phyloP scores from a whole-genome alignment of 2,797 vertebrate species.

The Acridotheres tristis region DNA sequence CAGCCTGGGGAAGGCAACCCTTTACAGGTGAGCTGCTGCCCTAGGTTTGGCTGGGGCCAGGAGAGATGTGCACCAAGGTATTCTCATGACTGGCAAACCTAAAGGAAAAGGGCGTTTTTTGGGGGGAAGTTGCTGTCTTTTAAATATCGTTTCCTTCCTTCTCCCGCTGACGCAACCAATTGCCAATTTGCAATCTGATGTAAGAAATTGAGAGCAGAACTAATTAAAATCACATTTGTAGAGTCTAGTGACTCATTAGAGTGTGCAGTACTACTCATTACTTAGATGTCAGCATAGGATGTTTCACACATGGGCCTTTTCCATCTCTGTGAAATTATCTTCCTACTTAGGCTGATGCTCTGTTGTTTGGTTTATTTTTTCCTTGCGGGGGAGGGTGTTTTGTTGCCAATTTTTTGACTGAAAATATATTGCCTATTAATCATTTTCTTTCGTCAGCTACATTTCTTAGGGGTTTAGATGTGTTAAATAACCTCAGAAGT shows the following conservation, averaged over 20 bases:
- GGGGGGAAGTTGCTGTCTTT: background rate
- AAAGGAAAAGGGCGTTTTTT: background rate
- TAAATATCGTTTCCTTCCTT: background rate
- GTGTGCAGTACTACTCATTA: background rate
- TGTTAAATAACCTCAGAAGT: background rate
- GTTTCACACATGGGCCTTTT: background rate
- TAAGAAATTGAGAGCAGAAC: background rate
- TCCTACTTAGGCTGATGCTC: background rate
- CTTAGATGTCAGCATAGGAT: background rate
- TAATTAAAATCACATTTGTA: conserved; percentile 3
- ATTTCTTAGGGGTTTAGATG: background rate
- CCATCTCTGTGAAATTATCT: background rate
- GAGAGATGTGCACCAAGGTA: background rate
- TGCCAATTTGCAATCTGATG: background rate
- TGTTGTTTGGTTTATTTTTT: background rate
- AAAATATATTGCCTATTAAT: background rate
- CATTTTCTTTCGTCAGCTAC: background rate
- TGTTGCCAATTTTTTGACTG: background rate
- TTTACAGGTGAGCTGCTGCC: background rate
- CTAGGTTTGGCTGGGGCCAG: background rate
- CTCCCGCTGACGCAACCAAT: background rate
- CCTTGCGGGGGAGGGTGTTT: background rate
- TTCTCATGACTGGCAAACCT: background rate
- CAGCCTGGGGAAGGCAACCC: background rate
- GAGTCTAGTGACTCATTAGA: background rate